A percentile compares a stretch with the other conserved stretches of the same genome.
These are phyloP conservation scores for Nerophis ophidion DNA, from an alignment of 2,113 vertebrate genomes.

Conservation along the genomic window DNA sequence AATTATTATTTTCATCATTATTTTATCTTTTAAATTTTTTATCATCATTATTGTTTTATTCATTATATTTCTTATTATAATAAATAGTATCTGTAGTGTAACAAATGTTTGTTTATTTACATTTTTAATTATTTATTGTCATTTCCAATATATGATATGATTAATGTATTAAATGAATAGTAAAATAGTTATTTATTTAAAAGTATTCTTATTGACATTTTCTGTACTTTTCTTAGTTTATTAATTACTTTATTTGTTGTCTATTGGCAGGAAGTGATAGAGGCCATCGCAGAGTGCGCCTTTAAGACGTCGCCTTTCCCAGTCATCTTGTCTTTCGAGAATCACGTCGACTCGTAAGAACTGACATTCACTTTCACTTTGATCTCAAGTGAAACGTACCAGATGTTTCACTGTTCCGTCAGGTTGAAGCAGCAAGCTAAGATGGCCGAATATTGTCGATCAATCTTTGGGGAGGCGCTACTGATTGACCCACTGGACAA, in stretches of 20 bases:
- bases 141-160: background rate
- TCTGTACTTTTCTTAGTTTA: background rate
- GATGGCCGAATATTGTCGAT: constrained; percentile 97
- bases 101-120: background rate
- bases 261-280: constrained; percentile 89
- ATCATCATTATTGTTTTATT: no score
- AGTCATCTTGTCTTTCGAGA: constrained; percentile 96
- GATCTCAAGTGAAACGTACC: no score
- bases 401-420: background rate
- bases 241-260: constrained; percentile 14
- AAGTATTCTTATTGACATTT: background rate
- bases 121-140: background rate
- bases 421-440: constrained; percentile 98
- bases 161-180: no score
- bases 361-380: background rate
- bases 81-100: background rate
- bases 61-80: background rate
- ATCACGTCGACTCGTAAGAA: constrained; percentile 98
- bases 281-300: constrained; percentile 98
- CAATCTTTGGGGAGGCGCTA: constrained; percentile 93
- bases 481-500: constrained; percentile 93
- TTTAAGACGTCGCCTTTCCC: constrained; percentile 98
- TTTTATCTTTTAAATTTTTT: no score
- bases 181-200: no score
- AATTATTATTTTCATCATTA: no score